A percentile compares a stretch with the other conserved stretches of the same genome.
Conservation (phyloP, 2,888 invertebrate genomes). For the Nomada goodeniana region DNA sequence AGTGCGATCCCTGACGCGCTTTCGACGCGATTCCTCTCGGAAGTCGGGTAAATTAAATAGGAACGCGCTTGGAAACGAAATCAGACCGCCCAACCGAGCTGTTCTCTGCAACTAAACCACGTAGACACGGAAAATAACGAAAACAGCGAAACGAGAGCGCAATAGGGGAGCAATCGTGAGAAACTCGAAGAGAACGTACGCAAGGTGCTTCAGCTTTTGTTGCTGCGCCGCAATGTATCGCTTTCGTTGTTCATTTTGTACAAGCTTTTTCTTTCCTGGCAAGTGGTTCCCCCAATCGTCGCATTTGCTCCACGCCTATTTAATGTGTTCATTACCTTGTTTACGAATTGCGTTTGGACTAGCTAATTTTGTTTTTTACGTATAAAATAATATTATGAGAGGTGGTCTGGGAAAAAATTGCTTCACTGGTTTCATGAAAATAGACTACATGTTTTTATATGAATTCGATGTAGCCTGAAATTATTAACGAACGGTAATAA, state of each 20-base stretch:
- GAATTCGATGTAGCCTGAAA: too few species aligned
- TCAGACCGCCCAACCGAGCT: background rate
- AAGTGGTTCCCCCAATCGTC: conserved; percentile 1
- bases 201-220: conserved; percentile 34
- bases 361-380: too few species aligned
- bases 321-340: background rate
- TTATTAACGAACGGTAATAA: too few species aligned
- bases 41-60: conserved; percentile 20
- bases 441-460: too few species aligned
- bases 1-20: background rate
- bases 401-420: too few species aligned
- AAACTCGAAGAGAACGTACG: conserved; percentile 21
- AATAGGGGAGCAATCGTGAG: conserved; percentile 10
- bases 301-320: background rate
- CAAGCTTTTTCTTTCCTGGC: conserved; percentile 1
- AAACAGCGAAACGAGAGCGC: conserved; percentile 23
- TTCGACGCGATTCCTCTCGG: background rate
- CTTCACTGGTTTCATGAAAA: too few species aligned
- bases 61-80: conserved; percentile 8
- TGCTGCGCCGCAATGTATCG: conserved; percentile 23
- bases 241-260: conserved; percentile 24
- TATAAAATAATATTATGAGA: too few species aligned
- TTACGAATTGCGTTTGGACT: too few species aligned
- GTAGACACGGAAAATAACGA: conserved; percentile 36
- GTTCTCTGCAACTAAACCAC: conserved; percentile 12